Base-by-base conservation (phyloP, 1,140 invertebrate species). In the Metaphire vulgaris region DNA sequence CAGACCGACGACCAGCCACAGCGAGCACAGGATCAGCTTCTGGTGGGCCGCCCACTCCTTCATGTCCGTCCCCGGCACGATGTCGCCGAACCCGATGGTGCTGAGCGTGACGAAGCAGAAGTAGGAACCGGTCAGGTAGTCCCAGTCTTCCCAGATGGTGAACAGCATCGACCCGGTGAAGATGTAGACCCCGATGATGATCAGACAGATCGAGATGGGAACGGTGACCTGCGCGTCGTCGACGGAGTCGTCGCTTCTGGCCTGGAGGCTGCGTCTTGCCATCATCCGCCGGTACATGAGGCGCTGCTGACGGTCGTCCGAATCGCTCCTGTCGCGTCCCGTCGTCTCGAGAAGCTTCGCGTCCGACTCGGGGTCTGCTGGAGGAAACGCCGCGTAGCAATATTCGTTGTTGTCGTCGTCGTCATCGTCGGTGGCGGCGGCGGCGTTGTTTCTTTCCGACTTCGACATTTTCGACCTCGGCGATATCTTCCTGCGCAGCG, bases 1-100 rank as follows among this genome's bases (percentile, higher is more conserved):
- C 33, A 96, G 88, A 33, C 93, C 93, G 76, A 95, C 88, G 65
- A 95, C 88, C 56, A 96, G 83, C 84, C 95, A 96, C 0, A 92
- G 87, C 84, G 92, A 93, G 84, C 92, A 93, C 15, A 91, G 91
- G 33, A 94, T 90, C 77, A 95, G 87, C 83, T 94, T 77, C 66
- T 77, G 72, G 12, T 33, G 33, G 34, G 72, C 72, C 21, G 26
- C 41, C 16, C 26, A 34, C 41, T 73, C 31, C 14, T 28, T 73
- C 31, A 34, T 33, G 33, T 73, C 72, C 32, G 41, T 73, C n/a
- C 72, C 72, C 2, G 72, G 72, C 2, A 97, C 94, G 83, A 97
- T 94, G 86, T 98, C 96, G 0, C 96, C 96, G 80, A 98, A 93
- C 0, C 96, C 95, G 79, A 97, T 95, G 2, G 85, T 86, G 76